phyloP scores from a whole-genome alignment of 2,797 vertebrate genomes.

The Rhodeus uyekii region DNA sequence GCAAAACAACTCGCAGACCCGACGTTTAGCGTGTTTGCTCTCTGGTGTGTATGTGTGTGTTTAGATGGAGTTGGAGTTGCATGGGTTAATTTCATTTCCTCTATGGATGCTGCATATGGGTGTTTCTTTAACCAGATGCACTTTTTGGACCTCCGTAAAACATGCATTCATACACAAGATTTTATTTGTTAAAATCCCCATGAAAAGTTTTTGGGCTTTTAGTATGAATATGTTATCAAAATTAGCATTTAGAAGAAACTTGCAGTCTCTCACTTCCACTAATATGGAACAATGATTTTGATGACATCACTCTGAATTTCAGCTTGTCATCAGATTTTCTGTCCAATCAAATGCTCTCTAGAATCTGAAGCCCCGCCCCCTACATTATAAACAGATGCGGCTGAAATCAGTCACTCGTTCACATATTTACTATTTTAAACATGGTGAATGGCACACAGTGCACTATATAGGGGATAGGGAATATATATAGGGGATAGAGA shows the following conservation, averaged over 20 bases:
- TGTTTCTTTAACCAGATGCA: background rate
- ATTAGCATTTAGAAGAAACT: background rate
- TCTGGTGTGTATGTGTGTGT: background rate
- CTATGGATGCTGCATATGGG: background rate
- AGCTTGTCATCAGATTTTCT: background rate
- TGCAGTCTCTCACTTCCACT: background rate
- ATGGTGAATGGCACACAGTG: too few relatives aligned
- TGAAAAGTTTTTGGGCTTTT: too few relatives aligned
- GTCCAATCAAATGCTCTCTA: background rate
- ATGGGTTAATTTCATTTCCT: conserved; percentile 34
- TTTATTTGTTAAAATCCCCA: background rate
- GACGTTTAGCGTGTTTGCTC: conserved; percentile 29
- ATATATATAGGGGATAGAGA: too few relatives aligned
- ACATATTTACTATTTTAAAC: too few relatives aligned
- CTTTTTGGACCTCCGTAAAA: background rate
- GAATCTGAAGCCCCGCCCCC: background rate
- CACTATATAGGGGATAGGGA: too few relatives aligned
- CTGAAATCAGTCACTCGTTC: too few relatives aligned
- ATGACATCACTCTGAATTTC: background rate
- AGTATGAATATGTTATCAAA: too few relatives aligned
- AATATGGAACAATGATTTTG: background rate
- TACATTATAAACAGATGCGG: background rate
- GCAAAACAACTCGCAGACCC: conserved; percentile 49
- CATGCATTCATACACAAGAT: background rate
- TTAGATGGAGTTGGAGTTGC: conserved; percentile 25